These are phyloP conservation scores for Odocoileus virginianus DNA, from an alignment of 2,113 vertebrate genomes.

Conservation along the genomic window DNA sequence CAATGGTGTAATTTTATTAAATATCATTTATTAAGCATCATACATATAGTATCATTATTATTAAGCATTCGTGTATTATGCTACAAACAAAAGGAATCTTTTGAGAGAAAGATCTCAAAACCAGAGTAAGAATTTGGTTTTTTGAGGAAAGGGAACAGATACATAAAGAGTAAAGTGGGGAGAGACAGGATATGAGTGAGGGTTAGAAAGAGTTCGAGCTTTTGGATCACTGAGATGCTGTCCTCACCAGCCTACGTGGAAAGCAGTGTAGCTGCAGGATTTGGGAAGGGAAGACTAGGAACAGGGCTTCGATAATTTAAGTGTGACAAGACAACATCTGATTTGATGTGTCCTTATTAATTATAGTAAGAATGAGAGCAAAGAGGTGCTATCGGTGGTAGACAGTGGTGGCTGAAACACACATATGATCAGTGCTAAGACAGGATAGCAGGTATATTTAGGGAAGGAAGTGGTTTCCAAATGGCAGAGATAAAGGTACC, in stretches of 20 bases:
- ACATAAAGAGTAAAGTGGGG: background rate
- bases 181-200: background rate
- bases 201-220: background rate
- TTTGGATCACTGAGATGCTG: background rate
- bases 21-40: background rate
- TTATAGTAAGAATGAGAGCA: background rate
- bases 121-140: background rate
- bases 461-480: constrained; percentile 43
- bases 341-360: background rate
- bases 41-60: background rate
- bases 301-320: background rate
- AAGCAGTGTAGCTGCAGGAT: background rate
- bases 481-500: constrained; percentile 8
- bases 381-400: background rate
- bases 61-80: background rate
- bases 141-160: background rate
- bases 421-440: background rate
- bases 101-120: constrained; percentile 2
- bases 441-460: background rate
- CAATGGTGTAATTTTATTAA: background rate
- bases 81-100: background rate
- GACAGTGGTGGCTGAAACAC: background rate
- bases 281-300: background rate
- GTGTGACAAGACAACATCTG: background rate
- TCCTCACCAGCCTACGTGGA: background rate